phyloP scores from a whole-genome alignment of 2,113 vertebrate species.

The Paracanthobrama guichenoti region DNA sequence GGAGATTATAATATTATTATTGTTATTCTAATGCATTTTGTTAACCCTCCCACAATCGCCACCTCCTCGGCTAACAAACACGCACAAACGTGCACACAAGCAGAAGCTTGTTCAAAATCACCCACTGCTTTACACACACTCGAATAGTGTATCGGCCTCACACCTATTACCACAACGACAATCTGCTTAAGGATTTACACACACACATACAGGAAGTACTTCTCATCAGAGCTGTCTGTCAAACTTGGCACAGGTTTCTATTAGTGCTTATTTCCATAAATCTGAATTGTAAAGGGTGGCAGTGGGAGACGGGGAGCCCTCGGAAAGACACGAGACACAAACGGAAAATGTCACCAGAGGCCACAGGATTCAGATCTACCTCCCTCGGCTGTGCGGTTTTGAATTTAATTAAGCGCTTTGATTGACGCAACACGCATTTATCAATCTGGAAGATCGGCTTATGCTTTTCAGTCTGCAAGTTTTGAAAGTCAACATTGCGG shows the following conservation, averaged over 20 bases:
- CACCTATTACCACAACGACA: constrained; percentile 22
- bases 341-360: constrained; percentile 57
- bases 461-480: constrained; percentile 36
- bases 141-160: background rate
- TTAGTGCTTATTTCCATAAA: constrained; percentile 79
- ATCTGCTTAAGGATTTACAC: constrained; percentile 5
- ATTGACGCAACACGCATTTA: constrained; percentile 59
- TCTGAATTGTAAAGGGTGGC: constrained; percentile 73
- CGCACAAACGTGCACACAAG: background rate
- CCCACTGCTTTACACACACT: background rate
- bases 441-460: constrained; percentile 34
- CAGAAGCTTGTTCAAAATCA: background rate
- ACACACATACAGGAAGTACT: constrained; percentile 33
- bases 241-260: constrained; percentile 77
- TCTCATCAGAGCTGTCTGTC: constrained; percentile 84
- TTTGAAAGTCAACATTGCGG: constrained; percentile 53
- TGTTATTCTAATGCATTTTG: constrained; percentile 83
- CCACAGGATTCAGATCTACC: constrained; percentile 61
- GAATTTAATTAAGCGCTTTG: constrained; percentile 56
- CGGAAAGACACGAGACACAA: constrained; percentile 57
- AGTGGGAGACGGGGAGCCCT: constrained; percentile 54
- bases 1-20: constrained; percentile 76
- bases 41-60: constrained; percentile 54
- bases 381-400: constrained; percentile 50
- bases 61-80: constrained; percentile 47